Base-by-base conservation (phyloP, 2,888 invertebrate genomes). In the Morinoia aosen region DNA sequence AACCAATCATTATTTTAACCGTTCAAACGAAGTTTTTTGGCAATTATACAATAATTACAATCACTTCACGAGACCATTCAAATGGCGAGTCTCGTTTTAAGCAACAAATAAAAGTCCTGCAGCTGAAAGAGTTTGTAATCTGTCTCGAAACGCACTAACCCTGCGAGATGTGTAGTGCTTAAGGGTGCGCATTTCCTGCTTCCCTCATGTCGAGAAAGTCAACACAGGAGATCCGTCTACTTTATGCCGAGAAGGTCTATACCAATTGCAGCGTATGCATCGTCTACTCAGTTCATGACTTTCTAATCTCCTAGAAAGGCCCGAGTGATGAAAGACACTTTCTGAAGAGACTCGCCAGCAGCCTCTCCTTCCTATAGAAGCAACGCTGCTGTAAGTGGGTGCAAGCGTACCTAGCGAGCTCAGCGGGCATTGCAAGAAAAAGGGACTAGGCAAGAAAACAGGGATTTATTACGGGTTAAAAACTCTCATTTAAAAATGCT, bases 271-370 rank as follows among this genome's bases (percentile, higher is more conserved):
- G 76, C 19, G 76, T 76, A 76, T 76, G 76, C 76, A 76, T 76
- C 76, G 76, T 76, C 76, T 76, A 76, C 76, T 76, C 76, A 33
- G 25, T 76, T 76, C 76, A 76, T 76, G 76, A 76, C 76, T 76
- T 76, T 76, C 76, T 76, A 76, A 76, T 76, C 76, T 76, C 76
- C 76, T 76, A 76, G 76, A 76, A 76, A 76, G 76, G 76, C 33
- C 76, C 76, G 76, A 76, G 76, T 76, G 76, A 76, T 76, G 76
- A 76, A 76, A 76, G 76, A 76, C 76, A 76, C 76, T 76, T 76
- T 76, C 76, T 76, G 76, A 76, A 76, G 76, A 76, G 76, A 76
- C 76, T 16, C 76, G 76, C 76, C 33, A 16, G 76, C 76, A 25
- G 25, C 76, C 48, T 33, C 76, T 76, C 76, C 76, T 76, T 76